phyloP scores from a whole-genome alignment of 1,140 invertebrate species.

The Teleogryllus occipitalis region DNA sequence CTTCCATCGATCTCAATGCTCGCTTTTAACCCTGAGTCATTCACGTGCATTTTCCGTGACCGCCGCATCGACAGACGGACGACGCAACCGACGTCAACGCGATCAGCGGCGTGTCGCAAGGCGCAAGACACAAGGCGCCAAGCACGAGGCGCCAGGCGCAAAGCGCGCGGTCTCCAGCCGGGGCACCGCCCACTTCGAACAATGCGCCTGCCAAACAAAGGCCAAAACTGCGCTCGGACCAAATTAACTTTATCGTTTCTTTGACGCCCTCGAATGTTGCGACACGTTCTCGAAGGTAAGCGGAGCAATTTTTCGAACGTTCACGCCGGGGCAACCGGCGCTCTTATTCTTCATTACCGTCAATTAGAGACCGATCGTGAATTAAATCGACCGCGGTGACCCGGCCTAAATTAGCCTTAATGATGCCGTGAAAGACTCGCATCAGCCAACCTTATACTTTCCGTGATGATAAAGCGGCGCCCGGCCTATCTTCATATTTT shows the following conservation, averaged over 20 bases:
- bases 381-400: neutral
- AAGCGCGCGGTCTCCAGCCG: neutral
- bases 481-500: neutral
- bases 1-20: too few relatives aligned
- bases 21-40: too few relatives aligned
- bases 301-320: neutral
- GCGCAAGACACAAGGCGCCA: too few relatives aligned
- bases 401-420: neutral
- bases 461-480: neutral
- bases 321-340: neutral
- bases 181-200: neutral
- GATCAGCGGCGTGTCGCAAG: too few relatives aligned
- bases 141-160: too few relatives aligned
- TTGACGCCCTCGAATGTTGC: neutral
- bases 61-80: too few relatives aligned
- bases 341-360: neutral
- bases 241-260: neutral
- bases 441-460: neutral
- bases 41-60: too few relatives aligned
- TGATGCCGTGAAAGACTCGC: neutral
- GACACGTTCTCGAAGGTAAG: neutral
- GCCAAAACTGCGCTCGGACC: neutral
- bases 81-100: too few relatives aligned
- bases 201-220: neutral
- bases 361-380: neutral